phyloP scores from a whole-genome alignment of 2,888 invertebrate species.

The Drosophila paranaensis region DNA sequence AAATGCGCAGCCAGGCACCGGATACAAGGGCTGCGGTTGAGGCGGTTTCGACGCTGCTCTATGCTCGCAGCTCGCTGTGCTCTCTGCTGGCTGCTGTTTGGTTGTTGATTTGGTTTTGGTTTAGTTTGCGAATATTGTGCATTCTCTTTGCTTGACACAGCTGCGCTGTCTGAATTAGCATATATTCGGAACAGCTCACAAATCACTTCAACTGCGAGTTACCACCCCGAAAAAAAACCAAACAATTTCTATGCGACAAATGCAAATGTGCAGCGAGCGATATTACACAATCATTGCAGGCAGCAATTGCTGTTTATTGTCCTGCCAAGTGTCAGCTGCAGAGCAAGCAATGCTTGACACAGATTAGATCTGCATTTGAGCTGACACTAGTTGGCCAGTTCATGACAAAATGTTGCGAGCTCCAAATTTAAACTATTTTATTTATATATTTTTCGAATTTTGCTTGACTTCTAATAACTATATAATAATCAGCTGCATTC shows the following conservation, averaged over 20 bases:
- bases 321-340: constrained; percentile 40
- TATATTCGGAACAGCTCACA: constrained; percentile 30
- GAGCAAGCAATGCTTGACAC: constrained; percentile 20
- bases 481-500: too few species aligned
- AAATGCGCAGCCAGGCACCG: constrained; percentile 57
- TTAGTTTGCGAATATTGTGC: constrained; percentile 14
- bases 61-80: background rate
- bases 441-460: too few species aligned
- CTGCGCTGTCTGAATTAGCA: constrained; percentile 37
- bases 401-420: background rate
- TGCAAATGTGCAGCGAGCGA: constrained; percentile 52
- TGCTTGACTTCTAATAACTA: too few species aligned
- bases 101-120: constrained; percentile 29
- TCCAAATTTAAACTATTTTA: too few species aligned
- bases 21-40: constrained; percentile 10
- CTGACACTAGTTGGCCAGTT: background rate
- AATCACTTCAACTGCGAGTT: constrained; percentile 44
- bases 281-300: constrained; percentile 60
- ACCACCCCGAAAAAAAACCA: constrained; percentile 13
- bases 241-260: constrained; percentile 61
- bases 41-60: background rate
- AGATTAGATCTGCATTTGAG: constrained; percentile 25
- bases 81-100: too few species aligned
- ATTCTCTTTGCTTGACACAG: constrained; percentile 22
- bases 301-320: constrained; percentile 63